Conservation (phyloP, 1,140 invertebrate species). For the Heliconius melpomene region DNA sequence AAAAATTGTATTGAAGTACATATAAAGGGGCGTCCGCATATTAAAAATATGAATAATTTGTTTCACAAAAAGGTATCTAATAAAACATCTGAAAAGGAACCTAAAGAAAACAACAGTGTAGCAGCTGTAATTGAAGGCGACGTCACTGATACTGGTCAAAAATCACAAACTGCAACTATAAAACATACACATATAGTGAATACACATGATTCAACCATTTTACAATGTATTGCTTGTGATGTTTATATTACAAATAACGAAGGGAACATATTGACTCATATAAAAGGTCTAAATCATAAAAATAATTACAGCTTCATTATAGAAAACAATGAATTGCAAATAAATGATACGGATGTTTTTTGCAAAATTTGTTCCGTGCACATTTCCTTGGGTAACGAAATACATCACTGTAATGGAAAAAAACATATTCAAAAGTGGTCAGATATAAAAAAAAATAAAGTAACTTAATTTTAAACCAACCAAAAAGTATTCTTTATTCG, state of each 20-base stretch:
- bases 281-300: not conserved
- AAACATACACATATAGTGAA: not conserved
- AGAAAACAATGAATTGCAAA: not conserved
- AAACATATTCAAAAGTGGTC: not conserved
- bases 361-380: not conserved
- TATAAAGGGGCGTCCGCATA: not conserved
- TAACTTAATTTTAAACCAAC: too few species aligned
- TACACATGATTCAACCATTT: not conserved
- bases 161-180: not conserved
- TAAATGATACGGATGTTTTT: not conserved
- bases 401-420: constrained; percentile 5
- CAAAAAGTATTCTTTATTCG: too few species aligned
- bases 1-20: not conserved
- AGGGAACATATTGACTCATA: not conserved
- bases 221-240: constrained; percentile 4
- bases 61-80: not conserved
- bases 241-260: constrained; percentile 18
- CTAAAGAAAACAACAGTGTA: not conserved
- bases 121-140: not conserved
- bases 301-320: not conserved
- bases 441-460: not conserved
- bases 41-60: not conserved
- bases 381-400: constrained; percentile 15
- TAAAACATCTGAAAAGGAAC: not conserved
- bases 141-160: not conserved